Base-by-base conservation (phyloP, 2,113 vertebrate species). In the Marmota flaviventris region DNA sequence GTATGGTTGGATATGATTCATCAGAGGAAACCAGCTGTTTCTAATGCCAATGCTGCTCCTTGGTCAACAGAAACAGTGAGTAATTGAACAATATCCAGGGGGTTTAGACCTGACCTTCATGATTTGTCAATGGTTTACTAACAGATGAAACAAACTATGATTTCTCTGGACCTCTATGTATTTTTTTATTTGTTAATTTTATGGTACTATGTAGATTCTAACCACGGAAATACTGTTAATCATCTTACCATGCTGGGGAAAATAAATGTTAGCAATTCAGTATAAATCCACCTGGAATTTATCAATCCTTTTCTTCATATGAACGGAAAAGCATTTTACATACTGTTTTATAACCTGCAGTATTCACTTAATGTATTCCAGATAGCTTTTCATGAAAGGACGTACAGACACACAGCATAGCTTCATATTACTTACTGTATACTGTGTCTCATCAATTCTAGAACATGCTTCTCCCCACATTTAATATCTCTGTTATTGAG, bases 361-460 rank as follows among this genome's bases (percentile, higher is more conserved):
- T 73, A 73, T 95, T 88, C 82, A 83, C 34, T 93, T 78, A 56
- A n/a, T 42, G 75, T 45, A 79, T 56, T 84, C 69, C 82, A 51
- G 22, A 17, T 67, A 37, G 82, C 56, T 78, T 89, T 51, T 67
- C 61, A 77, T 25, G 39, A 29, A 27, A 25, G 22, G 20, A 70
- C 32, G 22, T 1, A 69, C 0, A 53, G 42, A 69, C 39, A 48
- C 70, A 53, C 2, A 73, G 39, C 24, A 70, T 4, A 69, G 45
- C 29, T 96, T 65, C 77, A 48, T 1, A 53, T 39, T 53, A 4
- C 51, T 32, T 45, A 77, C 11, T 53, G 25, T 27, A 58, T 3
- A 27, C 9, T 13, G 2, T 5, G 17, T 45, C 67, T 61, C 78
- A 51, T 29, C 72, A 51, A 77, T 42, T 73, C 39, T 72, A 58